Evolutionary conservation across 2,888 invertebrate species (phyloP).

Genomic region (Lepidocyrtinus sp.): DNA sequence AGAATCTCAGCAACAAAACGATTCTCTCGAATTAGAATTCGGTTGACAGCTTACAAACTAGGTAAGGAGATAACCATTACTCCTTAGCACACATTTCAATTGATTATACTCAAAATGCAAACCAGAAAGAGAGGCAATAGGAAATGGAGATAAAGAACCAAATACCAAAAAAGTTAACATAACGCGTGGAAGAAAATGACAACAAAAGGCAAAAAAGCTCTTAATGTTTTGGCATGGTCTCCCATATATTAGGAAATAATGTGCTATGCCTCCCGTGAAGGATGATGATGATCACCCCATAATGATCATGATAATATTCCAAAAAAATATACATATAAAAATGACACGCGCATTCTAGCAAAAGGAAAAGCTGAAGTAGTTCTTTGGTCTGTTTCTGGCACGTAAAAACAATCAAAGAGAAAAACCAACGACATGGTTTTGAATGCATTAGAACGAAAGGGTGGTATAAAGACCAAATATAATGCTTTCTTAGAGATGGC

Average conservation of each 20-base stretch:
- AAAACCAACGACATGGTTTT: slow-evolving; percentile 42
- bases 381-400: slow-evolving; percentile 40
- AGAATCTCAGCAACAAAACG: slow-evolving; percentile 34
- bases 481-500: slow-evolving; percentile 28
- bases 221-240: slow-evolving; percentile 16
- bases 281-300: slow-evolving; percentile 35
- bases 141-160: background rate
- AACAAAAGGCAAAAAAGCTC: background rate
- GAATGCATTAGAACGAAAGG: slow-evolving; percentile 39
- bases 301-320: slow-evolving; percentile 43
- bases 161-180: no score
- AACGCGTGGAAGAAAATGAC: slow-evolving; percentile 9
- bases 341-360: slow-evolving; percentile 40
- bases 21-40: slow-evolving; percentile 46
- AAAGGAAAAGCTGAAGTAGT: slow-evolving; percentile 5
- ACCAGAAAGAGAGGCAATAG: background rate
- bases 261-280: background rate
- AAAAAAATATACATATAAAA: slow-evolving; percentile 43
- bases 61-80: slow-evolving; percentile 48
- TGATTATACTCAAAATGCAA: background rate
- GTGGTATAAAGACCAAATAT: background rate
- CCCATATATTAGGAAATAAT: slow-evolving; percentile 9
- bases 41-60: slow-evolving; percentile 45
- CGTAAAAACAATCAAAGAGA: slow-evolving; percentile 54
- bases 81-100: slow-evolving; percentile 14